phyloP scores from a whole-genome alignment of 2,113 vertebrate genomes.

The Prionailurus viverrinus region DNA sequence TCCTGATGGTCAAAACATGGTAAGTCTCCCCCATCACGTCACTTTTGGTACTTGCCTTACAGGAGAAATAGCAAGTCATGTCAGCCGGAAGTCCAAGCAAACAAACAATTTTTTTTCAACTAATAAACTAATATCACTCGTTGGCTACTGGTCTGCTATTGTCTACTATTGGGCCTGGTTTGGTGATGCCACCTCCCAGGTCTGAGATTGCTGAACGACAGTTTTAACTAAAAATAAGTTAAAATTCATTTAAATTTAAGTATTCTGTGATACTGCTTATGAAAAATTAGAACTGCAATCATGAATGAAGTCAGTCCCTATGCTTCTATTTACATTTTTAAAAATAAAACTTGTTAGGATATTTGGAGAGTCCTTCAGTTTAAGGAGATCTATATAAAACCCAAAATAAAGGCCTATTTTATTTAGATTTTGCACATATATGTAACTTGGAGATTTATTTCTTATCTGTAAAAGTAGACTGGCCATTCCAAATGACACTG shows the following conservation, averaged over 20 bases:
- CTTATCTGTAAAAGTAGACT: background rate
- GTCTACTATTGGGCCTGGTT: background rate
- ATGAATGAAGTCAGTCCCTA: background rate
- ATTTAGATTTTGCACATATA: background rate
- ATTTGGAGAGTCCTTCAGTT: background rate
- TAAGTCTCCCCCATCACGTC: conserved; percentile 76
- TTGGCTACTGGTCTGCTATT: background rate
- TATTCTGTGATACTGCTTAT: background rate
- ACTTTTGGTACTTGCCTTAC: background rate
- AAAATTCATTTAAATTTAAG: background rate
- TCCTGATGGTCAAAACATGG: conserved; percentile 92
- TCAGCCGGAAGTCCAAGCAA: background rate
- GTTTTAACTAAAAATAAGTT: conserved; percentile 14
- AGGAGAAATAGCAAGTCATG: background rate
- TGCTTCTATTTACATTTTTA: background rate
- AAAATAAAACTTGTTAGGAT: background rate
- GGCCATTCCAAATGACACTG: background rate
- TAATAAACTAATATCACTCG: background rate
- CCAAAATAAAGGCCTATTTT: background rate
- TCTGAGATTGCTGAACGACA: background rate
- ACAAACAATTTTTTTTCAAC: background rate
- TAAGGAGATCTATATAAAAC: background rate
- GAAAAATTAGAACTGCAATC: background rate
- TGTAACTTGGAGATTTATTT: background rate
- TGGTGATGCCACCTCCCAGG: background rate